Evolutionary conservation across 92 coral and sea anemone genomes (phyloP), one percentile per base, ranked within the genome.

Genomic region (Parazoanthus swiftii): DNA sequence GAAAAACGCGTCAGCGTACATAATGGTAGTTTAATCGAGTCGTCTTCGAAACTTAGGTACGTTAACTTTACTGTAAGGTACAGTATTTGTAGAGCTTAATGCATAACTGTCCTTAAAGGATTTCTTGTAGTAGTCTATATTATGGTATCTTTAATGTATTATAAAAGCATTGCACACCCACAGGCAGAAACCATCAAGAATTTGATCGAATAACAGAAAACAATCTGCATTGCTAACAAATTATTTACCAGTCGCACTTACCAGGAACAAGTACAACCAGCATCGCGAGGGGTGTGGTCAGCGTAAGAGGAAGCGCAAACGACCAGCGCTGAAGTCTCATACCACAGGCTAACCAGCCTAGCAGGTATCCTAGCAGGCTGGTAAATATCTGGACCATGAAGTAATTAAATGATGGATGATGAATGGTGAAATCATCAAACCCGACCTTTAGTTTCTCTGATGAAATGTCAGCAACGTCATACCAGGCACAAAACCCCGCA

Each of bases 241-340:
- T 46, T 9, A 46, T 46, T 11, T 54, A 54, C 18, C 18, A 54
- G 59, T 54, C 18, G 59, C 8, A 71, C 87, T 44, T 70, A 71
- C 87, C 79, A 6, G 44, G 87, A 84, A 70, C 87, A 29, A 84
- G 79, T 26, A 84, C 87, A 37, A 90, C 80, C 58, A 90, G 46
- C 87, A 90, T 44, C 0, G 86, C 81, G 16, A 90, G 20, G 4
- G 92, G 92, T 25, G 92, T 82, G 74, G 86, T 82, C 72, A 90
- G 85, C 63, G 89, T 81, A 23, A 90, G 82, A 2, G 92, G 92
- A 35, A 88, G 74, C 5, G 92, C 92, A 76, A 90, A 90, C 8
- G 92, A 89, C 23, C 35, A 43, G n/a, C 90, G 92, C 68, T 90
- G 92, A 39, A 90, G 81, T 29, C 90, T 86, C 86, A 90, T 83